A percentile compares a stretch with the other conserved stretches of the same genome.
phyloP scores from a whole-genome alignment of 2,888 invertebrate genomes.

The Malachius bipustulatus region DNA sequence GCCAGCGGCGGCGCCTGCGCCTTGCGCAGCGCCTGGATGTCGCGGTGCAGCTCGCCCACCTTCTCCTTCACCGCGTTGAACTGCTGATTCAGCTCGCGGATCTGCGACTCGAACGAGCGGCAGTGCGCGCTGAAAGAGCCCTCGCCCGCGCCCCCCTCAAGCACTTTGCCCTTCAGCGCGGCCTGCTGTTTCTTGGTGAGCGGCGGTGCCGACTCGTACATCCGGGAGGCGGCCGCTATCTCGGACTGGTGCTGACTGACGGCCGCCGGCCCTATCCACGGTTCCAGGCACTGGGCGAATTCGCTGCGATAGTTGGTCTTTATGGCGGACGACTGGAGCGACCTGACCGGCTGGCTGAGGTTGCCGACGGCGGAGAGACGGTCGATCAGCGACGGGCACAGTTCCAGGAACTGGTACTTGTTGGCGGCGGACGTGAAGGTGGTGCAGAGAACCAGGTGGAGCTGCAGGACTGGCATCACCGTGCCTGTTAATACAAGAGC shows the following conservation, averaged over 20 bases:
- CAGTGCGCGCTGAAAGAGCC: constrained; percentile 53
- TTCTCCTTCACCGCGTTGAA: constrained; percentile 49
- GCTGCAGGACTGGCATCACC: constrained; percentile 55
- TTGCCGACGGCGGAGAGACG: constrained; percentile 53
- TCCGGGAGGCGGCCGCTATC: constrained; percentile 31
- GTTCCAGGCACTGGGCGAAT: constrained; percentile 50
- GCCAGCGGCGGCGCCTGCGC: constrained; percentile 34
- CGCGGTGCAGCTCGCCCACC: constrained; percentile 56
- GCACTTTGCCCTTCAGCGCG: constrained; percentile 33
- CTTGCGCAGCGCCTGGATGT: constrained; percentile 50
- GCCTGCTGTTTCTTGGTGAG: constrained; percentile 34
- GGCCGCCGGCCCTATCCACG: constrained; percentile 43
- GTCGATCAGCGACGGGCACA: constrained; percentile 55
- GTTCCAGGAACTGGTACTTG: constrained; percentile 61
- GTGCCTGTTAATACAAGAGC: constrained; percentile 38
- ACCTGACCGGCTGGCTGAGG: constrained; percentile 47
- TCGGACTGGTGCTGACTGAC: constrained; percentile 36
- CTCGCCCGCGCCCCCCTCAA: constrained; percentile 43
- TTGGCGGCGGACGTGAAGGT: constrained; percentile 60
- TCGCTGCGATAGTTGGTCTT: constrained; percentile 50
- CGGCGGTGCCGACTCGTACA: constrained; percentile 32
- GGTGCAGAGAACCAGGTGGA: constrained; percentile 57
- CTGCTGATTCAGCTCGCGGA: constrained; percentile 49
- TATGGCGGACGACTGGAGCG: constrained; percentile 42
- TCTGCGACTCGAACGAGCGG: constrained; percentile 45